These are phyloP conservation scores for Temnothorax curvispinosus DNA, from an alignment of 1,140 invertebrate genomes.

Conservation along the genomic window DNA sequence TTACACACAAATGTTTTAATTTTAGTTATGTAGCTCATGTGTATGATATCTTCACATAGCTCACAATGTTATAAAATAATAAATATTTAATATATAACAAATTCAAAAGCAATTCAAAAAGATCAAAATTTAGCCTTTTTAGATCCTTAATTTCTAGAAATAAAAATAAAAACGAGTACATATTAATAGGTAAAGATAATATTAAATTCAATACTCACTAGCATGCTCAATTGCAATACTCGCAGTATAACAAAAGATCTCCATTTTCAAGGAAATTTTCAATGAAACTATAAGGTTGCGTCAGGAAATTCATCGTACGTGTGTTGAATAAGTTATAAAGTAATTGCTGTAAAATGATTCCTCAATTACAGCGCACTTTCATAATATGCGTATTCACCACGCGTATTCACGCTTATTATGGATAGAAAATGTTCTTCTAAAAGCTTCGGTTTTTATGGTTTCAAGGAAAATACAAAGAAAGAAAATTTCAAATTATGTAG, in stretches of 20 bases:
- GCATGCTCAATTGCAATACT: not conserved
- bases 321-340: not conserved
- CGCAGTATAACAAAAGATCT: not conserved
- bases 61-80: not conserved
- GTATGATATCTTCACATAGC: not conserved
- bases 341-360: not conserved
- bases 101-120: not conserved
- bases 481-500: not conserved
- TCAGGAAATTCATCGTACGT: not conserved
- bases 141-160: not conserved
- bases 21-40: not conserved
- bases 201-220: not conserved
- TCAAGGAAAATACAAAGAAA: not conserved
- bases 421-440: constrained; percentile 5
- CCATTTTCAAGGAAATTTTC: constrained; percentile 1
- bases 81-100: not conserved
- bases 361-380: not conserved
- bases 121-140: not conserved
- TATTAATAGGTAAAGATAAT: not conserved
- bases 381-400: not conserved
- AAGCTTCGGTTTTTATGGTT: not conserved
- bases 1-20: not conserved
- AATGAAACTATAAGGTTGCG: not conserved
- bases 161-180: not conserved
- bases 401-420: not conserved